Evolutionary conservation across 2,797 vertebrate species (phyloP).

Genomic region (Fistularia tabacaria): DNA sequence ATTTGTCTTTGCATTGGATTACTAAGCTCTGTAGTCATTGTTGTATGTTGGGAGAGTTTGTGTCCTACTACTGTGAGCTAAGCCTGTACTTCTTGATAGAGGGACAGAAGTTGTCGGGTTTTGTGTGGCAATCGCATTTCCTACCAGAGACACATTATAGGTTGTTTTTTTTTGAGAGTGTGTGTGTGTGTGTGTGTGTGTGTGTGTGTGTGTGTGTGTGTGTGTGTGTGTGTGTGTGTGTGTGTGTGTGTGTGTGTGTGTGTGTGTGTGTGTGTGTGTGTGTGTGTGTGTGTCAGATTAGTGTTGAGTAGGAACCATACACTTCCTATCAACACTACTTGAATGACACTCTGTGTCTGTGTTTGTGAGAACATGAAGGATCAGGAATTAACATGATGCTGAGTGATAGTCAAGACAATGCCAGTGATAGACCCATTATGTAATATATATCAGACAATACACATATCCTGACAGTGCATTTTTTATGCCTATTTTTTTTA

Average conservation of each 20-base stretch:
- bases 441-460: too few relatives aligned
- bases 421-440: slow-evolving; percentile 22
- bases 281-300: slow-evolving; percentile 56
- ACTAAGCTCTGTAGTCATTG: slow-evolving; percentile 57
- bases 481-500: too few relatives aligned
- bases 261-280: slow-evolving; percentile 4
- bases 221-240: background rate
- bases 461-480: too few relatives aligned
- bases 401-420: slow-evolving; percentile 24
- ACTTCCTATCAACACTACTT: slow-evolving; percentile 59
- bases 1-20: slow-evolving; percentile 45
- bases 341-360: slow-evolving; percentile 30
- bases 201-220: slow-evolving; percentile 17
- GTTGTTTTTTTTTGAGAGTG: slow-evolving; percentile 4
- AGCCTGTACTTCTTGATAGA: slow-evolving; percentile 58
- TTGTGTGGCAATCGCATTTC: slow-evolving; percentile 47
- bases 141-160: slow-evolving; percentile 44
- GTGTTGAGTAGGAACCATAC: slow-evolving; percentile 53
- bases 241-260: slow-evolving; percentile 19
- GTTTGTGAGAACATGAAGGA: slow-evolving; percentile 11
- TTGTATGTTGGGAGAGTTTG: slow-evolving; percentile 17
- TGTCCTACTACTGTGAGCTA: slow-evolving; percentile 23
- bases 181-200: slow-evolving; percentile 10
- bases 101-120: slow-evolving; percentile 58
- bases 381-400: slow-evolving; percentile 7